These are phyloP conservation scores for Podarcis lilfordi DNA, from an alignment of 2,797 vertebrate species.

Conservation along the genomic window DNA sequence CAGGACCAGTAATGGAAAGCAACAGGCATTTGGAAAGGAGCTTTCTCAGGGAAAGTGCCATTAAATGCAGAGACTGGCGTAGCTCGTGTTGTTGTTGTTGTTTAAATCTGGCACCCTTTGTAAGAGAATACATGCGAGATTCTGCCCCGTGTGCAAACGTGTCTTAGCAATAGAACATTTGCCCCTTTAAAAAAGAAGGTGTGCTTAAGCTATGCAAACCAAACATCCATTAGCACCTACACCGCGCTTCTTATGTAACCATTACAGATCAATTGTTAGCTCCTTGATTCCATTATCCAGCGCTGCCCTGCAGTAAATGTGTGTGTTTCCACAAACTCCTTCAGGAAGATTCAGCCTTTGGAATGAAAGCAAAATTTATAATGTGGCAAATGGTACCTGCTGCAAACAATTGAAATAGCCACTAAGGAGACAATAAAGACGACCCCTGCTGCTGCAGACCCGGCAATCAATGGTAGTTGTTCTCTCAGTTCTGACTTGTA, in stretches of 20 bases:
- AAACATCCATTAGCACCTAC: background rate
- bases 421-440: conserved; percentile 97
- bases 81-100: background rate
- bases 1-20: background rate
- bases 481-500: conserved; percentile 98
- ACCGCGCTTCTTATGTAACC: background rate
- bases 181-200: conserved; percentile 4
- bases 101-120: background rate
- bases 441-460: conserved; percentile 93
- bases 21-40: background rate
- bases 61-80: background rate
- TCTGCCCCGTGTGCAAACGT: background rate
- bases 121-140: background rate
- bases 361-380: background rate
- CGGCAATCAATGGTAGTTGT: conserved; percentile 95
- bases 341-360: background rate
- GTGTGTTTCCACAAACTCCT: background rate
- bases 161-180: background rate
- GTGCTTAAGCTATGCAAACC: background rate
- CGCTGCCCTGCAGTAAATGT: background rate
- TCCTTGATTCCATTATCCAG: background rate
- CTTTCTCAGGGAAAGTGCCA: background rate
- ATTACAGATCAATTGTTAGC: background rate
- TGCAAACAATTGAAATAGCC: conserved; percentile 97
- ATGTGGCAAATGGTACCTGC: conserved; percentile 83